Percentiles rank a stretch among this genome's conserved stretches.
These are phyloP conservation scores for Adrianichthys oophorus DNA, from an alignment of 2,797 vertebrate genomes.

Conservation along the genomic window DNA sequence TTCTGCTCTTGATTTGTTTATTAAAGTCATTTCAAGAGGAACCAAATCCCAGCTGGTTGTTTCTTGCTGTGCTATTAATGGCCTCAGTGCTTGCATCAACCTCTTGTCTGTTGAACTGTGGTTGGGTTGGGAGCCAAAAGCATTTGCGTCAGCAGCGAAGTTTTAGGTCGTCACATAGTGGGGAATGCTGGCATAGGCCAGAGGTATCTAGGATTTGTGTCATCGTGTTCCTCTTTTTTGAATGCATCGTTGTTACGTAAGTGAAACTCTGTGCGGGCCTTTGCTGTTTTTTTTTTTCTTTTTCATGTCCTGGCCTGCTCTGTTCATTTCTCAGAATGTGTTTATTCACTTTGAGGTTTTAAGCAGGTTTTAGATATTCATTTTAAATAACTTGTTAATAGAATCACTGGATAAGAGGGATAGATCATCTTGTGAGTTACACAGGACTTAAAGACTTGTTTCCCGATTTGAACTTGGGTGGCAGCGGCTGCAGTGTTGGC, in stretches of 20 bases:
- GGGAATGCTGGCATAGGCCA: conserved; percentile 16
- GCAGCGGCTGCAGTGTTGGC: conserved; percentile 66
- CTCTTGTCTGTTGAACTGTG: conserved; percentile 32
- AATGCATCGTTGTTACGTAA: conserved; percentile 33
- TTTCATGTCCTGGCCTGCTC: conserved; percentile 19
- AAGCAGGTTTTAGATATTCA: too few relatives aligned
- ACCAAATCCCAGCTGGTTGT: conserved; percentile 51
- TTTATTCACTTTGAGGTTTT: conserved; percentile 5
- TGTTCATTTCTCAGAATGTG: conserved; percentile 21
- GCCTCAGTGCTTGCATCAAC: conserved; percentile 34
- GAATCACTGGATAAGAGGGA: too few relatives aligned
- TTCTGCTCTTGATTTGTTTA: conserved; percentile 39
- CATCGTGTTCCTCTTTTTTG: conserved; percentile 17
- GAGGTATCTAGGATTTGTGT: conserved; percentile 36
- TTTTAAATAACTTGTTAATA: too few relatives aligned
- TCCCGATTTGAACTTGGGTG: conserved; percentile 66
- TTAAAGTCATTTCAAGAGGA: conserved; percentile 21
- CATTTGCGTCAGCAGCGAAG: conserved; percentile 47
- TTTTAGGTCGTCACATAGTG: conserved; percentile 32
- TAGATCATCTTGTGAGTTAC: conserved; percentile 13
- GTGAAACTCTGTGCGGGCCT: conserved; percentile 11
- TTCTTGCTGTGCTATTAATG: conserved; percentile 25
- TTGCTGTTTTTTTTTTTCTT: conserved; percentile 14
- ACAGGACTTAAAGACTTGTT: conserved; percentile 63
- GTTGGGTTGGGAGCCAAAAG: conserved; percentile 34